Conservation (phyloP, 2,888 invertebrate genomes). For the Formica aserva region DNA sequence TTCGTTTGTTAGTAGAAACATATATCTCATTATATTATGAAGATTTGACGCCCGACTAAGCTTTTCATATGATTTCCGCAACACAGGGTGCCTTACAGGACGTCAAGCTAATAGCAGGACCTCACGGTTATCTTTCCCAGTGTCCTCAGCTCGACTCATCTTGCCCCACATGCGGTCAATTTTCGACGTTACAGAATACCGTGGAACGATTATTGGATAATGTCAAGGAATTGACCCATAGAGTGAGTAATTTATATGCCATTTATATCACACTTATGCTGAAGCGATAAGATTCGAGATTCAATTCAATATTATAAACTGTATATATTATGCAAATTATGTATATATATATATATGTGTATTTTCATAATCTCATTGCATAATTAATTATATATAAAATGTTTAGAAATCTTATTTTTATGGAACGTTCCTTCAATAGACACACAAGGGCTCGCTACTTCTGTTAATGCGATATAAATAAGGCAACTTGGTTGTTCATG, state of each 20-base stretch:
- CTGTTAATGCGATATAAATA: not conserved
- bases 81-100: slow-evolving; percentile 95
- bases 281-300: not conserved
- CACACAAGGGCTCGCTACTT: not conserved
- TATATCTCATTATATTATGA: not conserved
- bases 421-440: not conserved
- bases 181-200: slow-evolving; percentile 93
- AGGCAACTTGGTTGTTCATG: slow-evolving; percentile 67
- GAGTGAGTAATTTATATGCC: slow-evolving; percentile 89
- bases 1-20: not conserved
- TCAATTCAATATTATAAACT: not conserved
- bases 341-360: not conserved
- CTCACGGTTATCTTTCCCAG: slow-evolving; percentile 94
- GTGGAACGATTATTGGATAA: slow-evolving; percentile 93
- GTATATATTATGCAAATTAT: not conserved
- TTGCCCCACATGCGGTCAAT: slow-evolving; percentile 97
- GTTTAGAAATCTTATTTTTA: not conserved
- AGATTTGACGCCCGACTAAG: slow-evolving; percentile 55
- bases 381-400: not conserved
- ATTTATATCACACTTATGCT: not conserved
- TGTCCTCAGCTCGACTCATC: slow-evolving; percentile 95
- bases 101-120: slow-evolving; percentile 93
- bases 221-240: slow-evolving; percentile 93
- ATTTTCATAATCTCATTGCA: not conserved
- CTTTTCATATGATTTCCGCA: slow-evolving; percentile 66